Evolutionary conservation across 2,888 invertebrate genomes (phyloP).

Genomic region (Molorchus minor): DNA sequence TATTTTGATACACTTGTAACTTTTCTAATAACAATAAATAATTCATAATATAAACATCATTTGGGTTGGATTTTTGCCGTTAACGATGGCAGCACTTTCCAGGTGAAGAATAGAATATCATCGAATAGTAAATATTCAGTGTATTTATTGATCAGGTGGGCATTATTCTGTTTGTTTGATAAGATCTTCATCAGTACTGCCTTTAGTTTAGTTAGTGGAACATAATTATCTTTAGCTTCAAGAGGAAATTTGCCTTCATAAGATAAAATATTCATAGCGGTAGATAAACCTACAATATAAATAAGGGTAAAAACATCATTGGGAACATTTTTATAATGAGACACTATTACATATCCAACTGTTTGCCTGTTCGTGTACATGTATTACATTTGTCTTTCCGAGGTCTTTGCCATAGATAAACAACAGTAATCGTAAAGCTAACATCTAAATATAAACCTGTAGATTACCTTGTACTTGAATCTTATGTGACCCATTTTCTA

Average conservation of each 20-base stretch:
- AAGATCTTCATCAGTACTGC: conserved; percentile 73
- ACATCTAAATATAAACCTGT: too few relatives aligned
- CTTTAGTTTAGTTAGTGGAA: conserved; percentile 75
- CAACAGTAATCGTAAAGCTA: background rate
- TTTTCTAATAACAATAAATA: conserved; percentile 58
- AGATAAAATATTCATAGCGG: conserved; percentile 77
- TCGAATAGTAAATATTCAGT: conserved; percentile 78
- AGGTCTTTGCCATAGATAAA: conserved; percentile 40
- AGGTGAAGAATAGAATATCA: conserved; percentile 79
- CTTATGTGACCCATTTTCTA: conserved; percentile 60
- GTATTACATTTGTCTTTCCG: too few relatives aligned
- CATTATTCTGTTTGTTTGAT: conserved; percentile 70
- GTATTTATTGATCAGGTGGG: conserved; percentile 72
- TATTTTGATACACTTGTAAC: conserved; percentile 53
- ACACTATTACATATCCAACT: too few relatives aligned
- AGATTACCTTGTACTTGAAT: conserved; percentile 58
- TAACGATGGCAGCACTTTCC: conserved; percentile 69
- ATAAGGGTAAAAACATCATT: too few relatives aligned
- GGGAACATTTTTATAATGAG: too few relatives aligned
- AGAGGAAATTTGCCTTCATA: conserved; percentile 77
- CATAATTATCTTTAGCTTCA: conserved; percentile 67
- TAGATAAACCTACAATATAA: conserved; percentile 68
- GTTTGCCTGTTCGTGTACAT: too few relatives aligned
- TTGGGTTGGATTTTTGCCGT: conserved; percentile 68
- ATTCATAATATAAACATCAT: conserved; percentile 58